Base-by-base conservation (phyloP, 2,113 vertebrate genomes). In the Melanostigma gelatinosum region DNA sequence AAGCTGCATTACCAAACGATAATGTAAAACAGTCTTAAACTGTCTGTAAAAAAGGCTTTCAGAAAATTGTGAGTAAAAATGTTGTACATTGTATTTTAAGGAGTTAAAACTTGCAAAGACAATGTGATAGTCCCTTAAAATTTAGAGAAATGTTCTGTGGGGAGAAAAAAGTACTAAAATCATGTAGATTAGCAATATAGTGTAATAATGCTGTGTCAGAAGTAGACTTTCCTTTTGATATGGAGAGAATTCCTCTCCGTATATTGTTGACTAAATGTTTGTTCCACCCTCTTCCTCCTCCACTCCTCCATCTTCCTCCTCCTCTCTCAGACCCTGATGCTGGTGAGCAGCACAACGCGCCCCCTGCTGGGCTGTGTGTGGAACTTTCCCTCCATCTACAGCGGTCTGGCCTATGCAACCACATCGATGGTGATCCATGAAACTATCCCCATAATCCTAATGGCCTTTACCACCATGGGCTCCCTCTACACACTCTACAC, bases 371-470 rank as follows among this genome's bases (percentile, higher is more conserved):
- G 94, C 36, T 96, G 96, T 55, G 81, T 95, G 22, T 96, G 95
- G 95, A 89, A 94, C 75, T 96, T 96, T 27, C 95, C 95, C 3
- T 79, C 79, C 20, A 64, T 8, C 18, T 67, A 82, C 80, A 91
- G 82, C 1, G 94, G 94, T 16, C 83, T 96, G 80, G 85, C 87
- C 29, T 96, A 93, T 16, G 94, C 94, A 38, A 95, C 94, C 9
- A 81, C 93, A n/a, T 94, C 96, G 40, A 89, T 96, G 92, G 90
- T 95, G 72, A 91, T 96, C 79, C 95, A 96, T 16, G 94, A 96
- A 83, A 42, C 74, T 1, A 20, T 95, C 13, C 96, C 96, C 29
- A 93, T 96, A 12, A 7, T 95, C 44, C 66, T 96, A 29, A 96
- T 96, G 96, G 83, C 88, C 6, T 3, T 82, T 38, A 94, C 95